phyloP scores from a whole-genome alignment of 2,113 vertebrate species.

The Pelmatolapia mariae region DNA sequence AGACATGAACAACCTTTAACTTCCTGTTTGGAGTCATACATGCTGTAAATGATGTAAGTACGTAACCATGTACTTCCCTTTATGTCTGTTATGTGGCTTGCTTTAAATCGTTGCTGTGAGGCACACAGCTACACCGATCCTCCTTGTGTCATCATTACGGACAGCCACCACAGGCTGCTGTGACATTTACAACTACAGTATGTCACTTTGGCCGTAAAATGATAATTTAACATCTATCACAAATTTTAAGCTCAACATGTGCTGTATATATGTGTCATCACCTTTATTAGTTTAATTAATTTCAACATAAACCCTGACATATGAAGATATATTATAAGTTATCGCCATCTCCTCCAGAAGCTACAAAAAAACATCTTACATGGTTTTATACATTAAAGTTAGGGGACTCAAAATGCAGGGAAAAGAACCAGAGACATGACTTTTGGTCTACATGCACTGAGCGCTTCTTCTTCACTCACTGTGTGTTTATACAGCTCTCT shows the following conservation, averaged over 20 bases:
- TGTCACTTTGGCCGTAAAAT: not conserved
- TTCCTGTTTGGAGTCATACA: not conserved
- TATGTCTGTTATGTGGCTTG: slow-evolving; percentile 17
- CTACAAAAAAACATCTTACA: not conserved
- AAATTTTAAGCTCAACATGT: not conserved
- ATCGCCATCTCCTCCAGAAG: not conserved
- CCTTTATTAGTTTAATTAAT: not conserved
- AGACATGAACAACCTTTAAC: not conserved
- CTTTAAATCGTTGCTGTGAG: slow-evolving; percentile 49
- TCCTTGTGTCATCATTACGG: slow-evolving; percentile 11
- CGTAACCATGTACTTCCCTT: not conserved
- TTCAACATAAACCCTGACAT: not conserved
- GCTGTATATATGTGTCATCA: not conserved
- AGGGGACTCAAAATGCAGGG: not conserved
- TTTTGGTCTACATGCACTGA: not conserved
- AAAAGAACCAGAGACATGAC: not conserved
- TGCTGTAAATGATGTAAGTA: not conserved
- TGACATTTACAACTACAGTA: slow-evolving; percentile 12
- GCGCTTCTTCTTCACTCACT: not conserved
- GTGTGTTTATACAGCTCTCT: not conserved
- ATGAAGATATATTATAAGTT: not conserved
- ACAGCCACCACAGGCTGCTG: not conserved
- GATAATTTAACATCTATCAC: not conserved
- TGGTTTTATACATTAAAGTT: not conserved
- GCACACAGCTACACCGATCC: slow-evolving; percentile 15